A percentile compares a stretch with the other conserved stretches of the same genome.
These are phyloP conservation scores for Cyphomyrmex costatus DNA, from an alignment of 1,140 invertebrate genomes.

Conservation along the genomic window DNA sequence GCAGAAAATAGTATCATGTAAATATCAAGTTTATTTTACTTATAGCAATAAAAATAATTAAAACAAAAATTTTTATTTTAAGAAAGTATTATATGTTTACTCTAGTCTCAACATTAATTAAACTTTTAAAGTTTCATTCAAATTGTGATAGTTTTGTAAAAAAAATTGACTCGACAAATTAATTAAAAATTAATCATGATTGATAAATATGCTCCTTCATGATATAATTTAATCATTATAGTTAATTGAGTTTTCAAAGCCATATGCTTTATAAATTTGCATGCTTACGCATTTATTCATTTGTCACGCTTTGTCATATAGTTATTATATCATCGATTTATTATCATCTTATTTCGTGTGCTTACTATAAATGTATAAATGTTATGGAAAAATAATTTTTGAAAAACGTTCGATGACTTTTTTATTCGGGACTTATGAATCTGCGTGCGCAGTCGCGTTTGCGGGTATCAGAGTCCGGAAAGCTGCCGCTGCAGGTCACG, in stretches of 20 bases:
- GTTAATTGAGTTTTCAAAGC: not conserved
- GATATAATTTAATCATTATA: not conserved
- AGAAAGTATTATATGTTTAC: not conserved
- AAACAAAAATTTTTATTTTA: not conserved
- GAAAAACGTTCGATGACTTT: not conserved
- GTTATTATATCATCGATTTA: not conserved
- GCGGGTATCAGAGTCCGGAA: constrained; percentile 33
- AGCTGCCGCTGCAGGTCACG: constrained; percentile 76
- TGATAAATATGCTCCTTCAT: not conserved
- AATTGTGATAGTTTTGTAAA: not conserved
- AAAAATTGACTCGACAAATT: not conserved
- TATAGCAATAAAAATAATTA: not conserved
- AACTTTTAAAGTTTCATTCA: not conserved
- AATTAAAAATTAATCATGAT: constrained; percentile 1
- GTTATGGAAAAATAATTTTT: not conserved
- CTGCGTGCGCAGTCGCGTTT: not conserved
- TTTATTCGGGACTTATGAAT: not conserved
- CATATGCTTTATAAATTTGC: not conserved
- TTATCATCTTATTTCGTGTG: not conserved
- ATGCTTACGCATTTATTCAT: not conserved
- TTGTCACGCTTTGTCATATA: not conserved
- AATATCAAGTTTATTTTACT: not conserved
- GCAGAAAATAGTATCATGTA: not conserved
- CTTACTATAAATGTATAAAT: not conserved
- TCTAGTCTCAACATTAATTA: not conserved